A percentile compares a stretch with the other conserved stretches of the same genome.
Evolutionary conservation across 2,113 vertebrate species (phyloP).

Genomic region (Erinaceus europaeus): DNA sequence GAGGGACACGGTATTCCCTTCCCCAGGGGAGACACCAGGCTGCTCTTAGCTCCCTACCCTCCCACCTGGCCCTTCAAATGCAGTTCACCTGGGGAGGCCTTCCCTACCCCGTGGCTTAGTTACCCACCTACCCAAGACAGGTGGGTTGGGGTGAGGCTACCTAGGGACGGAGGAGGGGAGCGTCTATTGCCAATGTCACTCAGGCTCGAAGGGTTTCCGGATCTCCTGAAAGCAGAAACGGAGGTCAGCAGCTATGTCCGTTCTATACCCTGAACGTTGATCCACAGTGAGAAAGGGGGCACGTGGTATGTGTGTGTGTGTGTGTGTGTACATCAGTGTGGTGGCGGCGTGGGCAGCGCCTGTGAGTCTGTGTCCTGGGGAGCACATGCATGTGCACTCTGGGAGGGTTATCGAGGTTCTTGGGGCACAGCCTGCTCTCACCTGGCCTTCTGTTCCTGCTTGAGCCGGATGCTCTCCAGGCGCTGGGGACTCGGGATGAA

Average conservation of each 20-base stretch:
- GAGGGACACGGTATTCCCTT: not conserved
- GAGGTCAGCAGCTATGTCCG: not conserved
- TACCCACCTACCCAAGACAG: constrained; percentile 32
- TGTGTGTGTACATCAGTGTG: not conserved
- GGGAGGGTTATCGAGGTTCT: not conserved
- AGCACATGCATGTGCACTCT: accelerated
- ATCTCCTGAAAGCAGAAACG: constrained; percentile 83
- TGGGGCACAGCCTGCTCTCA: constrained; percentile 48
- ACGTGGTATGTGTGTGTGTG: not conserved
- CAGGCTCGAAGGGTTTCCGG: constrained; percentile 90
- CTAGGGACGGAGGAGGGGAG: constrained; percentile 95
- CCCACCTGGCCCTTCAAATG: not conserved
- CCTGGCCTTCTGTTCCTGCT: constrained; percentile 97
- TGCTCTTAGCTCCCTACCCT: not conserved
- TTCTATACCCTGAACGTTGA: not conserved
- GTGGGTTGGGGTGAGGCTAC: constrained; percentile 76
- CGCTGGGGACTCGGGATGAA: constrained; percentile 96
- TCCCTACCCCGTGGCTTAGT: not conserved
- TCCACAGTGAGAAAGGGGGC: not conserved
- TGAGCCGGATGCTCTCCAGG: constrained; percentile 95
- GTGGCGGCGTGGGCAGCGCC: not conserved
- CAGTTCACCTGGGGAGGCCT: not conserved
- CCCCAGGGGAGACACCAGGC: not conserved
- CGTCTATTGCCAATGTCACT: constrained; percentile 93
- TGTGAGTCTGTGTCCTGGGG: not conserved